Percentiles rank a stretch among this genome's conserved stretches.
Conservation (phyloP, 2,797 vertebrate genomes). For the Erithacus rubecula region DNA sequence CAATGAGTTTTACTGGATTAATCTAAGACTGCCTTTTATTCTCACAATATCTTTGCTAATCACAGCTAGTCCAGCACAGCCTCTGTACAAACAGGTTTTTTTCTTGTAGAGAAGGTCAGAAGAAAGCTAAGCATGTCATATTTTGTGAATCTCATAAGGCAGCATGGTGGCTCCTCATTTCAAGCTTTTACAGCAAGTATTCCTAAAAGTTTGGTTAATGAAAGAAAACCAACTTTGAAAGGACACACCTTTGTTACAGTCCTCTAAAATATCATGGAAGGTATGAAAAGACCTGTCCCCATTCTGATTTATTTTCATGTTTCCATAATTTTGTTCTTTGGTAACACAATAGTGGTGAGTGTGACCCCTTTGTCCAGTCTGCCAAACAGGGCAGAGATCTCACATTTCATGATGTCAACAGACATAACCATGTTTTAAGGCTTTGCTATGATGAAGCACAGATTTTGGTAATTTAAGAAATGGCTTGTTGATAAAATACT, state of each 20-base stretch:
- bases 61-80: background rate
- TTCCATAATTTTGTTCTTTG: background rate
- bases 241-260: background rate
- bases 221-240: background rate
- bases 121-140: background rate
- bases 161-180: background rate
- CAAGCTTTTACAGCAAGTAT: background rate
- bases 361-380: background rate
- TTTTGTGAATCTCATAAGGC: background rate
- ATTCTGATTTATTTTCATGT: background rate
- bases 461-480: background rate
- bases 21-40: background rate
- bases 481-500: background rate
- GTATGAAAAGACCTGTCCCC: background rate
- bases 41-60: background rate
- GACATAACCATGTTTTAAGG: background rate
- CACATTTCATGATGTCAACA: background rate
- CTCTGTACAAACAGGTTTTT: background rate
- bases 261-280: background rate
- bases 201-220: background rate
- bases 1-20: background rate
- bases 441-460: background rate
- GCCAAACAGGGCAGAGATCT: background rate
- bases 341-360: background rate
- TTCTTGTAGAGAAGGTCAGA: background rate